A percentile compares a stretch with the other conserved stretches of the same genome.
Conservation (phyloP, 2,888 invertebrate genomes). For the Melanostoma scalare region DNA sequence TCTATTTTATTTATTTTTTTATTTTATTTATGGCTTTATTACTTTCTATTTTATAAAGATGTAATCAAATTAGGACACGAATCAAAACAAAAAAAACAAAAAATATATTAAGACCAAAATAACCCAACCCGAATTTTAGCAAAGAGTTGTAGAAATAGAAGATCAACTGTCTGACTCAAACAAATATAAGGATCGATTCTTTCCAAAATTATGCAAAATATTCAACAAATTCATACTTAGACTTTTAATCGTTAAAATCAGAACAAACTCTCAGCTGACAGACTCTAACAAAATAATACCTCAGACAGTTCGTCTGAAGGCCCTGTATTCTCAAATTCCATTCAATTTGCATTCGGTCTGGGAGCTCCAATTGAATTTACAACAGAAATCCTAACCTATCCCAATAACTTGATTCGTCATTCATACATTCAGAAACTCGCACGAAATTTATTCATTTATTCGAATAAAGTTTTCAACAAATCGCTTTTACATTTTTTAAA, state of each 20-base stretch:
- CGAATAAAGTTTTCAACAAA: constrained; percentile 35
- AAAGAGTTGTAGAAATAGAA: no score
- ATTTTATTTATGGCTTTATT: no score
- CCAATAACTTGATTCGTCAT: constrained; percentile 35
- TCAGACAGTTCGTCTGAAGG: constrained; percentile 15
- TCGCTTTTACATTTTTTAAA: constrained; percentile 49
- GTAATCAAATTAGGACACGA: no score
- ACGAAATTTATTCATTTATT: constrained; percentile 65
- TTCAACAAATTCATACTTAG: no score
- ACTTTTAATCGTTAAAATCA: background rate
- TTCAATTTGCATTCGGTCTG: constrained; percentile 20
- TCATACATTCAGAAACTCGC: constrained; percentile 28
- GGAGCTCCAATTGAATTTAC: background rate
- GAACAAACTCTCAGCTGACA: background rate
- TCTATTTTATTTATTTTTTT: no score
- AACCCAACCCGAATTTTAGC: no score
- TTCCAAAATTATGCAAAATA: no score
- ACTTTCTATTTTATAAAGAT: no score
- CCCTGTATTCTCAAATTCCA: background rate
- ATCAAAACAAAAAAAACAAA: no score
- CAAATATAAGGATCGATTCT: no score
- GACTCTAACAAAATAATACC: background rate
- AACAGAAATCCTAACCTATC: constrained; percentile 44
- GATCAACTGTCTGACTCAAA: no score
- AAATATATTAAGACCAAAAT: no score